These are phyloP conservation scores for Acanthaster planci DNA, from an alignment of 35 echinoderm and acorn worm genomes.

Conservation along the genomic window DNA sequence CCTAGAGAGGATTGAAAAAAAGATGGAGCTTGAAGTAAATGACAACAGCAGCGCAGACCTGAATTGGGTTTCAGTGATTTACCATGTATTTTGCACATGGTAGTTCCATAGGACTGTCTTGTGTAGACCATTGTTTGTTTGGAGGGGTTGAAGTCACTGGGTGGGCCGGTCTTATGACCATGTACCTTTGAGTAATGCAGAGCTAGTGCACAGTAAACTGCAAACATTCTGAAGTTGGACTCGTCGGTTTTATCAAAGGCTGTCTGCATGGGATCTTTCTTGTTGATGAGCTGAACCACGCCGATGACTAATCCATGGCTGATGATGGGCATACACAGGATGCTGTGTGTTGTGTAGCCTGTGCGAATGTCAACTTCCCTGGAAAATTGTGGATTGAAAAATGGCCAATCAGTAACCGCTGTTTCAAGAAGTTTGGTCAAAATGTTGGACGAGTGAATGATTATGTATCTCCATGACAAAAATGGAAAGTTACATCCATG, in stretches of 20 bases:
- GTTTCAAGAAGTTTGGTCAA: no score
- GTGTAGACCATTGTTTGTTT: no score
- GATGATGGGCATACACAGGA: conserved; percentile 95
- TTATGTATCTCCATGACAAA: no score
- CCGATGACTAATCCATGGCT: conserved; percentile 80
- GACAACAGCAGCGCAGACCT: no score
- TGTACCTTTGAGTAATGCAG: conserved; percentile 95
- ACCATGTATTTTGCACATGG: no score
- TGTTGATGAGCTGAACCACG: conserved; percentile 96
- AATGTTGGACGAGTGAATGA: no score
- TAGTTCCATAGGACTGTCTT: no score
- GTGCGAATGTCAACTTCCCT: conserved; percentile 86
- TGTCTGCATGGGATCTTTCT: conserved; percentile 40
- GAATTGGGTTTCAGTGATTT: no score
- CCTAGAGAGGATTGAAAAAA: conserved; percentile 18
- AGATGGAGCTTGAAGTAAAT: no score
- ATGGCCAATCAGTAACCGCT: no score
- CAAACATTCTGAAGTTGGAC: conserved; percentile 94
- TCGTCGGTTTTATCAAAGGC: conserved; percentile 86
- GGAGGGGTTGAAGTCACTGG: no score
- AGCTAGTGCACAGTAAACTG: conserved; percentile 93
- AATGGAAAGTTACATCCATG: background rate
- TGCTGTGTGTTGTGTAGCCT: conserved; percentile 84
- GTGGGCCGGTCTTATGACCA: background rate
- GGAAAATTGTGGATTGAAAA: conserved; percentile 8